Evolutionary conservation across 2,113 vertebrate species (phyloP).

Genomic region (Dicaeum eximium): DNA sequence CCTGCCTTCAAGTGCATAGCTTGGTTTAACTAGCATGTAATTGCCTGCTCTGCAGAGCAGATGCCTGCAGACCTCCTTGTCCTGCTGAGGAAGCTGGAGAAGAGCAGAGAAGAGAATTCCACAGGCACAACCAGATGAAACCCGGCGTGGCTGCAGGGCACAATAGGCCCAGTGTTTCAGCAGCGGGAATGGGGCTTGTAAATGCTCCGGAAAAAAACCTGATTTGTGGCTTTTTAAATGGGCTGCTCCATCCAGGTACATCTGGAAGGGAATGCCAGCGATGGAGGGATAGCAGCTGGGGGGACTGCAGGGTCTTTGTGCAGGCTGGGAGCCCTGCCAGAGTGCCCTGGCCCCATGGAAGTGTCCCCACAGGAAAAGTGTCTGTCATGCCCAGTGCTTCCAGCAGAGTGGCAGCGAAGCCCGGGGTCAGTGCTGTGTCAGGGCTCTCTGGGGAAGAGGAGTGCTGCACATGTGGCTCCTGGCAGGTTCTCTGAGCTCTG

Average conservation of each 20-base stretch:
- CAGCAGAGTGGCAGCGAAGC: not conserved
- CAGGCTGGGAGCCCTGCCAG: not conserved
- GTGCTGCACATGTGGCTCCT: not conserved
- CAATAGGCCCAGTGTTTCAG: not conserved
- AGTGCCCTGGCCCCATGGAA: not conserved
- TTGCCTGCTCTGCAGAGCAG: not conserved
- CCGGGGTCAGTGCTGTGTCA: accelerated
- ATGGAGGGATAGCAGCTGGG: not conserved
- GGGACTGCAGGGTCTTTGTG: not conserved
- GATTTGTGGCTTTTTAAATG: not conserved
- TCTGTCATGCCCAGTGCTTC: accelerated
- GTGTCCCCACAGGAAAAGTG: not conserved
- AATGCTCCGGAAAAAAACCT: not conserved
- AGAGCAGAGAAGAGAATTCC: not conserved
- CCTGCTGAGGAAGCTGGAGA: not conserved
- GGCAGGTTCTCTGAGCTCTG: not conserved
- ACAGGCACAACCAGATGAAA: not conserved
- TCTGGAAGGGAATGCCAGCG: not conserved
- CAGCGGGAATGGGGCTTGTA: not conserved
- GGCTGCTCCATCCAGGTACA: not conserved
- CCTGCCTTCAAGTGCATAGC: not conserved
- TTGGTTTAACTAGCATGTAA: not conserved
- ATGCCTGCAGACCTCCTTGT: not conserved
- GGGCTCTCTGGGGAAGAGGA: not conserved
- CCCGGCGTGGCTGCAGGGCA: not conserved